phyloP scores from a whole-genome alignment of 1,140 invertebrate genomes.

The Bactericera cockerelli region DNA sequence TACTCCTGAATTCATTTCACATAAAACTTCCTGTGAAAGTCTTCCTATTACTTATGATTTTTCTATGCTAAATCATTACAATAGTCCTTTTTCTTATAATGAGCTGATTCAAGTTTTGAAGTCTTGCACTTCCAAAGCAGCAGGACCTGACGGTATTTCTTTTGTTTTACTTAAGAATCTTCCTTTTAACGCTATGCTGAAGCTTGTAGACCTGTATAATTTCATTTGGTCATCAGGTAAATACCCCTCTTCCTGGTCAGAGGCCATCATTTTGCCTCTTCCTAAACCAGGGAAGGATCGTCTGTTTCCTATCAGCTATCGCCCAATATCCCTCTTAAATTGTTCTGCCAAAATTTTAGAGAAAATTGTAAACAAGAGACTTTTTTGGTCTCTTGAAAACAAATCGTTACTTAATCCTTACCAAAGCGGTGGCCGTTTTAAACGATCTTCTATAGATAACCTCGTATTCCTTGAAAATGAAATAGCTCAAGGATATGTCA shows the following conservation, averaged over 20 bases:
- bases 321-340: constrained; percentile 7
- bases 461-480: not conserved
- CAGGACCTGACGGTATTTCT: not conserved
- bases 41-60: not conserved
- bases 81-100: not conserved
- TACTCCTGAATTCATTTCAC: not conserved
- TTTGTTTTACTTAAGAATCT: not conserved
- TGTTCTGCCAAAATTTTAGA: constrained; percentile 7
- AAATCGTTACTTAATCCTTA: not conserved
- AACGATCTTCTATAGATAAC: constrained; percentile 3
- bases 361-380: constrained; percentile 10
- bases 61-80: not conserved
- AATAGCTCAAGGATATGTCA: not conserved
- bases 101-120: not conserved
- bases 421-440: constrained; percentile 2
- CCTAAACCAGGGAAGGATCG: constrained; percentile 10
- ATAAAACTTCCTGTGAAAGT: not conserved
- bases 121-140: not conserved
- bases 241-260: not conserved
- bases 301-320: not conserved
- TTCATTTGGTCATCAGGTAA: not conserved
- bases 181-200: not conserved
- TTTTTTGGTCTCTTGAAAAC: constrained; percentile 8
- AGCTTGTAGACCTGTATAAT: constrained; percentile 2
- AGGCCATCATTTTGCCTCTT: constrained; percentile 1